Percentiles rank a stretch among this genome's conserved stretches.
Evolutionary conservation across 2,113 vertebrate genomes (phyloP).

Genomic region (Phylloscopus trochilus): DNA sequence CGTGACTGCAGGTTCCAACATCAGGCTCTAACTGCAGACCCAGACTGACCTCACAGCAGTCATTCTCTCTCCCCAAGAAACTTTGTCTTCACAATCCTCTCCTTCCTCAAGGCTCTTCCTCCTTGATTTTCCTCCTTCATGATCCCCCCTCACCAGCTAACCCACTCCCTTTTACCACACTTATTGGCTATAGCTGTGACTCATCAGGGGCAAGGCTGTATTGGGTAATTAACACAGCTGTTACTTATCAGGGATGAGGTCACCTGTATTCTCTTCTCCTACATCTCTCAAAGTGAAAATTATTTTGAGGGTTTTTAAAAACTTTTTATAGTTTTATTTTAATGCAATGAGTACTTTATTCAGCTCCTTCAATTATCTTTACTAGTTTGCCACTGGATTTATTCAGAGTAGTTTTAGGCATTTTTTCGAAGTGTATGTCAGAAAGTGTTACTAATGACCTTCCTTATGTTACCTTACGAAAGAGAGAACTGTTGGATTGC

Average conservation of each 20-base stretch:
- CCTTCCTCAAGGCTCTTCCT: neutral
- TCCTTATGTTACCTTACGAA: neutral
- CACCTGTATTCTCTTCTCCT: neutral
- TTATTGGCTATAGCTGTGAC: neutral
- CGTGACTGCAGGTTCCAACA: neutral
- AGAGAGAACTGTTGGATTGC: neutral
- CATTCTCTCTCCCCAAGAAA: too few species aligned
- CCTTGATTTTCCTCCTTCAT: neutral
- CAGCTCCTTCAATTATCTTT: neutral
- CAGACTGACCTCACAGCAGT: neutral
- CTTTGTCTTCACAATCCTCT: neutral
- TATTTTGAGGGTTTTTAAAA: neutral
- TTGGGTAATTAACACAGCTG: neutral
- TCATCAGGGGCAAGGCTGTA: neutral
- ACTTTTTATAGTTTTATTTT: neutral
- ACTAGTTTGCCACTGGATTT: neutral
- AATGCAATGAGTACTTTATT: neutral
- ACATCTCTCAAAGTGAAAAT: neutral
- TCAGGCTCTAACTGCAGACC: neutral
- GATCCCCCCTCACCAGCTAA: neutral
- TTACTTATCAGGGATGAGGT: neutral
- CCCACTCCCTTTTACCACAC: neutral
- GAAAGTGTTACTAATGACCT: constrained; percentile 5
- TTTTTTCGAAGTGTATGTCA: neutral
- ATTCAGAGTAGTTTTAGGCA: neutral